Evolutionary conservation across 2,797 vertebrate species (phyloP).

Genomic region (Forpus xanthops): DNA sequence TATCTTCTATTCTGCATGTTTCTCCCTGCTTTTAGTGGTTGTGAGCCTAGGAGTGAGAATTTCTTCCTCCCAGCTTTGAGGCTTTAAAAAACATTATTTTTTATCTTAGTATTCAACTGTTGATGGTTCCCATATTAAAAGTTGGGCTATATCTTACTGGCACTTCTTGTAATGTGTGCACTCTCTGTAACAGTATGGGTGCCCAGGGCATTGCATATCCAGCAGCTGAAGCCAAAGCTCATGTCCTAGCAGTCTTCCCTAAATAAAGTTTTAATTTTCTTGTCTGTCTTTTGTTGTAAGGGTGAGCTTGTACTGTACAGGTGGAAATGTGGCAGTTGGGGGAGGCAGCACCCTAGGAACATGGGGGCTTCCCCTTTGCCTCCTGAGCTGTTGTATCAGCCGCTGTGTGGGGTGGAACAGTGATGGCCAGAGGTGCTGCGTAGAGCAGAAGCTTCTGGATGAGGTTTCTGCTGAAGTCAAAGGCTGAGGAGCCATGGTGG

Average conservation of each 20-base stretch:
- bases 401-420: background rate
- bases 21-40: background rate
- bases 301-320: accelerated
- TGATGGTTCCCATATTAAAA: background rate
- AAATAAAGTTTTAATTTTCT: constrained; percentile 12
- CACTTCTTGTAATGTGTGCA: background rate
- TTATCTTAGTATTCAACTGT: background rate
- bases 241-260: accelerated
- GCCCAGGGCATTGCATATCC: accelerated
- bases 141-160: background rate
- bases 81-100: background rate
- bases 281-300: background rate
- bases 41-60: background rate
- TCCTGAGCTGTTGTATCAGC: background rate
- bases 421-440: accelerated
- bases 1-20: accelerated
- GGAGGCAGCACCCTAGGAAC: accelerated
- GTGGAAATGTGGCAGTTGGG: background rate
- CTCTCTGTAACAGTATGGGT: accelerated
- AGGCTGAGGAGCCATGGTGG: accelerated
- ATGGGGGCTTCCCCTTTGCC: background rate
- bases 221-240: background rate
- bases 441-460: background rate
- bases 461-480: background rate
- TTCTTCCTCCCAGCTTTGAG: background rate